Conservation (phyloP, 2,888 invertebrate genomes). For the Ophraella communa region DNA sequence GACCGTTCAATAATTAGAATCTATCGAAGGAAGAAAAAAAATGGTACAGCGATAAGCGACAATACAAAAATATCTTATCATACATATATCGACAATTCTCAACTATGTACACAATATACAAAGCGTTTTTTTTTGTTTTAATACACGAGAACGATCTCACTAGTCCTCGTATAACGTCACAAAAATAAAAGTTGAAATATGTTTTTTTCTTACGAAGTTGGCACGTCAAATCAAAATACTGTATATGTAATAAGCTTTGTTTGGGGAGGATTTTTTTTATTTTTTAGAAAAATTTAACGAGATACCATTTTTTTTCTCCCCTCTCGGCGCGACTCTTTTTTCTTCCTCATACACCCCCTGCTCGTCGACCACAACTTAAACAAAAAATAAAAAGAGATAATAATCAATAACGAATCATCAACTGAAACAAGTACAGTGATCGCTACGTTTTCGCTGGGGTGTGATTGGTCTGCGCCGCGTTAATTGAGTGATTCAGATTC, state of each 20-base stretch:
- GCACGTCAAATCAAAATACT: background rate
- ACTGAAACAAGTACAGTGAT: conserved; percentile 19
- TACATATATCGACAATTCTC: background rate
- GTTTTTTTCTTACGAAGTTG: background rate
- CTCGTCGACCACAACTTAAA: background rate
- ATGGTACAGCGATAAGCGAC: conserved; percentile 8
- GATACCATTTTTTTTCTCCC: background rate
- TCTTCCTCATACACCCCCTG: conserved; percentile 1
- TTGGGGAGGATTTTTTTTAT: background rate
- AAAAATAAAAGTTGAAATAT: background rate
- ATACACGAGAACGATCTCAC: no score
- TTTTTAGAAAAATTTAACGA: background rate
- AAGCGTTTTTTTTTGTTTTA: no score
- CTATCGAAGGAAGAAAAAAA: no score
- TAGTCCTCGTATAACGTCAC: background rate
- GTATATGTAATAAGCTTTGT: background rate
- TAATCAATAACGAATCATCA: conserved; percentile 21
- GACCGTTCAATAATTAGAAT: no score
- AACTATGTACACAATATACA: conserved; percentile 11
- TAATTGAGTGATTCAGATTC: background rate
- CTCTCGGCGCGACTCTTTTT: background rate
- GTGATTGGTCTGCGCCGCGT: conserved; percentile 44
- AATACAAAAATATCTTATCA: conserved; percentile 6
- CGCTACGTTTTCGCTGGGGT: conserved; percentile 54
- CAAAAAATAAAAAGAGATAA: background rate